These are phyloP conservation scores for Phthorimaea operculella DNA, from an alignment of 1,140 invertebrate genomes.

Conservation along the genomic window DNA sequence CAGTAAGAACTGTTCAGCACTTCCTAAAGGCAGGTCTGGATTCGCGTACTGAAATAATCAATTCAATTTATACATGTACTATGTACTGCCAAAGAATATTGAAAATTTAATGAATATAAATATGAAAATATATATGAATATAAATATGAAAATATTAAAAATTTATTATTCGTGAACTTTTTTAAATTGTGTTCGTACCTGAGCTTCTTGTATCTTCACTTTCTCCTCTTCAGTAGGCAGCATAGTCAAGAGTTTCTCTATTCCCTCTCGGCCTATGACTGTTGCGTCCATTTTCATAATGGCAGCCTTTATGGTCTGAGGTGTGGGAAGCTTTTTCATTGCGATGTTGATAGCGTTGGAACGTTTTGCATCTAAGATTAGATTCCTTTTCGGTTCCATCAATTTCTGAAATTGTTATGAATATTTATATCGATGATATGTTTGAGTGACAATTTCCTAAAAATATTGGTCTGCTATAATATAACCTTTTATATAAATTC, in stretches of 20 bases:
- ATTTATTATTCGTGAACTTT: too few relatives aligned
- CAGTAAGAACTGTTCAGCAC: constrained; percentile 97
- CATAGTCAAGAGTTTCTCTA: constrained; percentile 98
- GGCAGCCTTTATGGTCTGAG: constrained; percentile 96
- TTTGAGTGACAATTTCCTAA: not conserved
- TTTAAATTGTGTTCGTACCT: constrained; percentile 52
- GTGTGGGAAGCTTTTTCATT: constrained; percentile 98
- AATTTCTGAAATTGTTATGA: constrained; percentile 76
- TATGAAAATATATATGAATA: too few relatives aligned
- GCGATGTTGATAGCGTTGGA: constrained; percentile 99
- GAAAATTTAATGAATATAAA: not conserved
- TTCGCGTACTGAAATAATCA: constrained; percentile 77
- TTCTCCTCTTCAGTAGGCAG: constrained; percentile 97
- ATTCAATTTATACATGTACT: not conserved
- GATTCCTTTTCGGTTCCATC: constrained; percentile 93
- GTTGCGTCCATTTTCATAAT: constrained; percentile 99
- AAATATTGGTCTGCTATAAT: not conserved
- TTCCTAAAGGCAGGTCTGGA: constrained; percentile 95
- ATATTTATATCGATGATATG: not conserved
- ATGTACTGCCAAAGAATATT: constrained; percentile 7
- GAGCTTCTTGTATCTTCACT: constrained; percentile 95
- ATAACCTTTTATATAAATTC: too few relatives aligned
- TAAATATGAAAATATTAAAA: too few relatives aligned
- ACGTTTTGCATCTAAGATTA: constrained; percentile 96
- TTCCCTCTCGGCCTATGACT: constrained; percentile 98